Percentiles rank a stretch among this genome's conserved stretches.
These are phyloP conservation scores for Tachypleus tridentatus DNA, from an alignment of 1,140 invertebrate species.

Conservation along the genomic window DNA sequence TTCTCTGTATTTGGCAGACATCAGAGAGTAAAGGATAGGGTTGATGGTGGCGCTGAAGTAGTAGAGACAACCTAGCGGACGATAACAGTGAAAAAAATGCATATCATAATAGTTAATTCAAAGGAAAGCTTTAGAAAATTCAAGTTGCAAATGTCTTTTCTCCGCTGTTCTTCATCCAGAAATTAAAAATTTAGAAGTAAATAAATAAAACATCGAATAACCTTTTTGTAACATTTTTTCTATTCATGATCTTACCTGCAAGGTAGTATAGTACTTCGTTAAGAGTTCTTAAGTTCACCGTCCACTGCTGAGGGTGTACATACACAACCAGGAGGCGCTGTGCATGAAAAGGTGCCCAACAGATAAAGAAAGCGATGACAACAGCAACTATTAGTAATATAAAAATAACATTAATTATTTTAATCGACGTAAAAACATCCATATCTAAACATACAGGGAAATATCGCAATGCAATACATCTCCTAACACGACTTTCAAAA, in stretches of 20 bases:
- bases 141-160: too few relatives aligned
- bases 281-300: slow-evolving; percentile 7
- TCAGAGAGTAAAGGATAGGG: slow-evolving; percentile 81
- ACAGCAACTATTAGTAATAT: slow-evolving; percentile 11
- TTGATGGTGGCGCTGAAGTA: slow-evolving; percentile 81
- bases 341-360: slow-evolving; percentile 82
- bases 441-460: too few relatives aligned
- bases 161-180: too few relatives aligned
- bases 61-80: slow-evolving; percentile 47
- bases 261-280: slow-evolving; percentile 19
- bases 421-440: too few relatives aligned
- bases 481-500: too few relatives aligned
- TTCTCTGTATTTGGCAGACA: slow-evolving; percentile 69
- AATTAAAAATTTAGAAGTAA: too few relatives aligned
- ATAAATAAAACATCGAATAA: too few relatives aligned
- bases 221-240: too few relatives aligned
- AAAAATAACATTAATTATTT: too few relatives aligned
- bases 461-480: too few relatives aligned
- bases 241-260: slow-evolving; percentile 37
- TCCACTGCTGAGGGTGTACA: slow-evolving; percentile 31
- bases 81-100: too few relatives aligned
- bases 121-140: not conserved
- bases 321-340: slow-evolving; percentile 66
- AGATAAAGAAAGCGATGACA: slow-evolving; percentile 71
- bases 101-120: too few relatives aligned